Percentiles rank a stretch among this genome's conserved stretches.
phyloP scores from a whole-genome alignment of 2,113 vertebrate species.

The Casuarius casuarius region DNA sequence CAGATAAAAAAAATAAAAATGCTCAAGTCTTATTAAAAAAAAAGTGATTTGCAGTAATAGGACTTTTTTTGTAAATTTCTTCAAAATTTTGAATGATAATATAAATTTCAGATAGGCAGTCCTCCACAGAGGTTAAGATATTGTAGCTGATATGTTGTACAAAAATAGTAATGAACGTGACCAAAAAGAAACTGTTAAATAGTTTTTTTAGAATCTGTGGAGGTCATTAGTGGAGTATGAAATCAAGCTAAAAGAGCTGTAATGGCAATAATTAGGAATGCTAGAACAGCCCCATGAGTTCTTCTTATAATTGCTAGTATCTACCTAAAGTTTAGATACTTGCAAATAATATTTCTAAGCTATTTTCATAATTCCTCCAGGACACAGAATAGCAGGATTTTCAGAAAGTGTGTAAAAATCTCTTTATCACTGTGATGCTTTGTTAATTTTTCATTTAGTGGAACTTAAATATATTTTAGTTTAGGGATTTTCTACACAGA shows the following conservation, averaged over 20 bases:
- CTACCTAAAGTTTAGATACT: neutral
- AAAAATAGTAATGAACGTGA: neutral
- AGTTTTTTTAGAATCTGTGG: neutral
- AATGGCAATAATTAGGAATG: neutral
- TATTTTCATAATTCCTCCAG: neutral
- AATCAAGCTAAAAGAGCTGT: neutral
- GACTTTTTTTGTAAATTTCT: neutral
- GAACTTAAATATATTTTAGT: neutral
- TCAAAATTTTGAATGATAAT: neutral
- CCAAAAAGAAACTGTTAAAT: neutral
- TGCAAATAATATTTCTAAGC: neutral
- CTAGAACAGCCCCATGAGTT: neutral
- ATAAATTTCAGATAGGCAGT: neutral
- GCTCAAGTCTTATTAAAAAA: neutral
- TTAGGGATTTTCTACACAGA: neutral
- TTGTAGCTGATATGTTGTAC: neutral
- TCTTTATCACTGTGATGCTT: neutral
- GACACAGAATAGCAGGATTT: neutral
- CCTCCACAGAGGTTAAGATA: neutral
- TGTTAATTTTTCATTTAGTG: neutral
- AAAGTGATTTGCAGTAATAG: neutral
- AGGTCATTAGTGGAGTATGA: neutral
- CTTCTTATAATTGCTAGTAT: neutral
- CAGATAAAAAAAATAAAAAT: neutral
- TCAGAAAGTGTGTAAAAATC: neutral